These are phyloP conservation scores for Lepidocyrtinus sp. DNA, from an alignment of 2,888 invertebrate genomes.

Conservation along the genomic window DNA sequence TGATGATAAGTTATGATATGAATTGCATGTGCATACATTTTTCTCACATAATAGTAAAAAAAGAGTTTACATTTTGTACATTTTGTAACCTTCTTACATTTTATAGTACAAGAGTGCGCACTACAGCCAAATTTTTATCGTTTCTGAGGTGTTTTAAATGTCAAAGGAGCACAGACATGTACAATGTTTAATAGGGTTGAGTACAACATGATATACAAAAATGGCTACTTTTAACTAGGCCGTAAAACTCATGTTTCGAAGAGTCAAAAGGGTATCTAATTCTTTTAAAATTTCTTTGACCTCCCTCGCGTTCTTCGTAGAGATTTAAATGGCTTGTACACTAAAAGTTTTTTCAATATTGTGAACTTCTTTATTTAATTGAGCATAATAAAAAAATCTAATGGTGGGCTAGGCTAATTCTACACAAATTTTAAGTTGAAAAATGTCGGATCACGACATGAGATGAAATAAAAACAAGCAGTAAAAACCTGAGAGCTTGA, in stretches of 20 bases:
- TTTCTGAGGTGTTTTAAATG: constrained; percentile 50
- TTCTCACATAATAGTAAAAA: constrained; percentile 5
- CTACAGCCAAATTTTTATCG: constrained; percentile 23
- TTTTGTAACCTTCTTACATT: background rate
- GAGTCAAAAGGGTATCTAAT: constrained; percentile 37
- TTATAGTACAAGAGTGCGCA: constrained; percentile 3
- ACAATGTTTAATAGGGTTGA: constrained; percentile 38
- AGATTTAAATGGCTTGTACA: background rate
- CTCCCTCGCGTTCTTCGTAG: background rate
- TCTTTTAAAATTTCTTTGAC: constrained; percentile 8
- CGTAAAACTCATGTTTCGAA: constrained; percentile 44
- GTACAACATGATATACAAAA: constrained; percentile 14
- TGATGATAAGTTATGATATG: constrained; percentile 11
- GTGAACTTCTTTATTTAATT: background rate
- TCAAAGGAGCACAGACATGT: constrained; percentile 45
- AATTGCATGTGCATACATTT: background rate
- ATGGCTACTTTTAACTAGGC: constrained; percentile 21
- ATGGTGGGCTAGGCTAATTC: background rate
- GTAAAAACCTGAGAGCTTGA: constrained; percentile 38
- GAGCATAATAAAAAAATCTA: constrained; percentile 6
- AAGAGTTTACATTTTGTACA: background rate
- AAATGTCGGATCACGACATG: constrained; percentile 25
- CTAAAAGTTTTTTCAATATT: background rate
- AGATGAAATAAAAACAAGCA: constrained; percentile 45
- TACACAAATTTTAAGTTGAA: background rate